Base-by-base conservation (phyloP, 2,113 vertebrate species). In the Mastomys natalensis region DNA sequence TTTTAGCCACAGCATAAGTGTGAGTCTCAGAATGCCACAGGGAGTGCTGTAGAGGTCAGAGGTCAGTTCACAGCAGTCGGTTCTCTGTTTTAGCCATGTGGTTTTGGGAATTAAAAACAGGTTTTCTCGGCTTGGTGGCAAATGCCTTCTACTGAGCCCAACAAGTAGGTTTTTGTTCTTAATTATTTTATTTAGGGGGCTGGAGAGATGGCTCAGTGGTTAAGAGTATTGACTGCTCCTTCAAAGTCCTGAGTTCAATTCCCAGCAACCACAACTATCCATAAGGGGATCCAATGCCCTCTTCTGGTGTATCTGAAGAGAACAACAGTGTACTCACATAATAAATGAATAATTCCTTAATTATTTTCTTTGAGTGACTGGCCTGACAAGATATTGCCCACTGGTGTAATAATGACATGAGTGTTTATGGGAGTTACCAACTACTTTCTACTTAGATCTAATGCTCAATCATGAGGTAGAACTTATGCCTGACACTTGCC, bases 1-100 rank as follows among this genome's bases (percentile, higher is more conserved):
- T 60, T 55, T 13, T 40, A n/a, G 53, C 3, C 55, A n/a, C 1
- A 2, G 34, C 2, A 0, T n/a, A 24, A 22, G 53, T 58, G 53
- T 40, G 37, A 82, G 37, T 84, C 26, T 40, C 24, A 60, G 58
- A 8, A 60, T 84, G n/a, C 24, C 58, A 43, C 55, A 31, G n/a
- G 2, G 58, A 82, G n/a, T 40, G 12, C 10, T 62, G n/a, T 62
- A n/a, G 81, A 43, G 58, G 81, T 16, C 58, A 62, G 81, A 84
- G 24, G 13, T 19, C 58, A 43, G 24, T 37, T 26, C 62, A 60
- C 11, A 29, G 37, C 3, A 9, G 55, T 84, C 7, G 62, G 0
- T 17, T 29, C 22, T 84, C 55, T 29, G 37, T 43, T 64, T 45
- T 45, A 17, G 17, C n/a, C 55, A 29, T 29, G 81, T 58, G n/a